Evolutionary conservation across 2,888 invertebrate species (phyloP).

Genomic region (Callimorpha dominula): DNA sequence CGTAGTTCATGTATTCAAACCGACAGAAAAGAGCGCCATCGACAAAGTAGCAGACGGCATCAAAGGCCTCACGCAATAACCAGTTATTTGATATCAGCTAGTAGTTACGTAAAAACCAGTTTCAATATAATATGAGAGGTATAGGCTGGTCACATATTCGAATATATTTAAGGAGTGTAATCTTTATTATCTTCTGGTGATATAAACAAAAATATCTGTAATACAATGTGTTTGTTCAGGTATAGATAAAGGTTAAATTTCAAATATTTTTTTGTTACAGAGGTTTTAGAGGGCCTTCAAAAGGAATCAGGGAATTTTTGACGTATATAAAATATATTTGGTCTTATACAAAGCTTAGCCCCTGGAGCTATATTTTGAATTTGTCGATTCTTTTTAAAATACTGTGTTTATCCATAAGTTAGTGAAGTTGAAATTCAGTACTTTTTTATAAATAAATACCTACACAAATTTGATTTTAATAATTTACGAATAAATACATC

Average conservation of each 20-base stretch:
- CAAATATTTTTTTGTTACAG: not conserved
- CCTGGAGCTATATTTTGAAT: not conserved
- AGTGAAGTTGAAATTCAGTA: not conserved
- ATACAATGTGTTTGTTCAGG: not conserved
- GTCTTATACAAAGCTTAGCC: not conserved
- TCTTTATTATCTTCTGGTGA: not conserved
- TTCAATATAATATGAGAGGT: slow-evolving; percentile 17
- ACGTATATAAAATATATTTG: not conserved
- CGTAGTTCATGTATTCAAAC: slow-evolving; percentile 77
- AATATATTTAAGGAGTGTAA: not conserved
- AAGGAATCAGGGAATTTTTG: not conserved
- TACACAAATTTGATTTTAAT: not conserved
- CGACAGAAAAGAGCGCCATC: slow-evolving; percentile 74
- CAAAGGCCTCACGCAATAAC: slow-evolving; percentile 64
- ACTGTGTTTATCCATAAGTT: not conserved
- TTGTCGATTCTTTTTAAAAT: not conserved
- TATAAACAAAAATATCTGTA: not conserved
- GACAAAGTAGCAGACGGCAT: slow-evolving; percentile 74
- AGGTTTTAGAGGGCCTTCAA: not conserved
- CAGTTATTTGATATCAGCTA: slow-evolving; percentile 31
- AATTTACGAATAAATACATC: slow-evolving; percentile 1
- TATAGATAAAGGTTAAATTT: not conserved
- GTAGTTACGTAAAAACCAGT: slow-evolving; percentile 40
- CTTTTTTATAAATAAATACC: not conserved
- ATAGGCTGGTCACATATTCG: slow-evolving; percentile 21